Evolutionary conservation across 2,888 invertebrate genomes (phyloP), one percentile per base, ranked within the genome.

Genomic region (Caenorhabditis doughertyi): DNA sequence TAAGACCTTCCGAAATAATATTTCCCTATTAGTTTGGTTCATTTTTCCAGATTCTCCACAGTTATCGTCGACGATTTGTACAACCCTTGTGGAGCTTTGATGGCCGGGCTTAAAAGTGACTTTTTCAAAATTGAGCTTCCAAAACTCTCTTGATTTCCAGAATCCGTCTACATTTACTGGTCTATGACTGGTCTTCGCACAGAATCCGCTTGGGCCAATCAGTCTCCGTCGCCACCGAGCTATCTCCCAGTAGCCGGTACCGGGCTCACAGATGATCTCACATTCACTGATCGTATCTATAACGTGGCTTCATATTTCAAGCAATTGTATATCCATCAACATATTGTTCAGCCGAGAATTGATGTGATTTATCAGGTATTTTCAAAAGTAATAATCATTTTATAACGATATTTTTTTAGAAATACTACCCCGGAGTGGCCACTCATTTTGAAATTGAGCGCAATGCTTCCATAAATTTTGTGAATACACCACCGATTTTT

Each of bases 171-270:
- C 84, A 81, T 92, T 58, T 92, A 92, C 72, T 92, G 90, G 90
- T 90, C 90, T 25, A 84, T 89, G 87, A 91, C 90, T 1, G 84
- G 87, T 3, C 74, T 92, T 51, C 86, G 92, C 21, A 90, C 92
- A 8, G 92, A 92, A 82, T 90, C 90, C 5, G 92, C 92, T 1
- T 92, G 92, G 92, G 85, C 90, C 25, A 89, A 90, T 68, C 92
- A 92, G 35, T 86, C 85, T 11, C 92, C 92, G 27, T 86, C 84
- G 23, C 91, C 92, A 16, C 91, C 92, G 7, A 89, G 88, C 32
- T 92, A 92, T 70, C 86, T 92, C 16, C 92, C 92, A 11, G 92
- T 90, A 11, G 89, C 90, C 7, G 92, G 91, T 4, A 91, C 92
- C 16, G 89, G 89, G 29, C 65, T 89, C 25, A 90, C 91, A 9